Base-by-base conservation (phyloP, 1,140 invertebrate genomes). In the Sinella curviseta region DNA sequence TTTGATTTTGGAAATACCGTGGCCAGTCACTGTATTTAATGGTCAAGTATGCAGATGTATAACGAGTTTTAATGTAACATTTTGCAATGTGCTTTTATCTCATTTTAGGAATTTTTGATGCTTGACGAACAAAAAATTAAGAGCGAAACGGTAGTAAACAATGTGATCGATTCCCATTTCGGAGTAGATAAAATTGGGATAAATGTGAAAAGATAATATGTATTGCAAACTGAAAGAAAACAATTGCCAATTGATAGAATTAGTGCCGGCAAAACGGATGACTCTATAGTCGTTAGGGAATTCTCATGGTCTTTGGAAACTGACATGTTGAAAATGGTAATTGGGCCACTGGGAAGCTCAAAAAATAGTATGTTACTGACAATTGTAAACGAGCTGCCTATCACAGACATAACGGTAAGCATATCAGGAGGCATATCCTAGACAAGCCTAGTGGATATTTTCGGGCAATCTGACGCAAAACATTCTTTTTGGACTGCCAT, bases 401-500 rank as follows among this genome's bases (percentile, higher is more conserved):
- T 88, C 88, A 0, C 87, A 89, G 34, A 94, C 94, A 0, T 88
- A 84, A 0, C 86, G 94, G 0, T 87, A 86, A 14, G 86, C 95
- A 0, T 78, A 89, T 67, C 90, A 93, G 0, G 88, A 85, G 0
- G 86, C 94, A 0, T 92, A 92, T 0, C 94, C 94, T n/a, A n/a
- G n/a, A n/a, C n/a, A n/a, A n/a, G n/a, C n/a, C n/a, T n/a, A 84
- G 90, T 94, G 93, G 93, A 88, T 94, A 0, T 94, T 94, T 86
- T 90, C 89, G 0, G 91, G 78, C 30, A 82, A 81, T 65, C 90
- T 94, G 1, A 88, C 92, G 48, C 93, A 97, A 84, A 98, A 98
- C 86, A 96, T 98, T 67, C 84, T 97, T 0, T 97, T 97, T 87
- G 95, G 95, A 0, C 88, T 91, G 77, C 86, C 89, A 39, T 93